Conservation (phyloP, 1,140 invertebrate genomes). For the Brachionus rubens region DNA sequence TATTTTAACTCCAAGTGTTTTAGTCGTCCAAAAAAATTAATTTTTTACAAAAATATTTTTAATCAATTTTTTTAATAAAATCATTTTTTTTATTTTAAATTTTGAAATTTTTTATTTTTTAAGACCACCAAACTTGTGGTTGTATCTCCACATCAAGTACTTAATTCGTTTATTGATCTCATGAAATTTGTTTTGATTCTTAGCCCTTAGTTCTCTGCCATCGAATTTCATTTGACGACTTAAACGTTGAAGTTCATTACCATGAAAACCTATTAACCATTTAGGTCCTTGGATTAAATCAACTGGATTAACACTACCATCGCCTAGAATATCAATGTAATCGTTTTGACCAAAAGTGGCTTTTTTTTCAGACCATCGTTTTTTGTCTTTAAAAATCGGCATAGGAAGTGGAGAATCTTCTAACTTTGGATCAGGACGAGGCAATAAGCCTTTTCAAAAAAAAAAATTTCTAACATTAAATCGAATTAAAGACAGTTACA, state of each 20-base stretch:
- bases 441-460: conserved; percentile 24
- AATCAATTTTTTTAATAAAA: too few species aligned
- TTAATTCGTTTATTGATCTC: conserved; percentile 7
- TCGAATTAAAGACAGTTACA: too few species aligned
- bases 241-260: conserved; percentile 68
- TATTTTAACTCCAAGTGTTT: too few species aligned
- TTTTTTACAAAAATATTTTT: too few species aligned
- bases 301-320: conserved; percentile 74
- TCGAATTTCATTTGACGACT: conserved; percentile 51
- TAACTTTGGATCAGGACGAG: conserved; percentile 7
- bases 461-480: neutral
- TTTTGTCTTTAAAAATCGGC: conserved; percentile 69
- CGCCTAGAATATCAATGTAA: conserved; percentile 86
- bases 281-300: conserved; percentile 75
- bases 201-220: conserved; percentile 48
- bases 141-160: conserved; percentile 36
- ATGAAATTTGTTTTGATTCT: conserved; percentile 21
- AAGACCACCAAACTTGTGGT: conserved; percentile 40
- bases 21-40: too few species aligned
- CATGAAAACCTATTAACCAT: conserved; percentile 81
- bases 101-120: too few species aligned
- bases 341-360: conserved; percentile 91
- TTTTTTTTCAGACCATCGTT: conserved; percentile 71
- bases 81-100: too few species aligned
- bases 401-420: conserved; percentile 55